Evolutionary conservation across 2,888 invertebrate species (phyloP), one percentile per base, ranked within the genome.

Genomic region (Netelia fuscicornis): DNA sequence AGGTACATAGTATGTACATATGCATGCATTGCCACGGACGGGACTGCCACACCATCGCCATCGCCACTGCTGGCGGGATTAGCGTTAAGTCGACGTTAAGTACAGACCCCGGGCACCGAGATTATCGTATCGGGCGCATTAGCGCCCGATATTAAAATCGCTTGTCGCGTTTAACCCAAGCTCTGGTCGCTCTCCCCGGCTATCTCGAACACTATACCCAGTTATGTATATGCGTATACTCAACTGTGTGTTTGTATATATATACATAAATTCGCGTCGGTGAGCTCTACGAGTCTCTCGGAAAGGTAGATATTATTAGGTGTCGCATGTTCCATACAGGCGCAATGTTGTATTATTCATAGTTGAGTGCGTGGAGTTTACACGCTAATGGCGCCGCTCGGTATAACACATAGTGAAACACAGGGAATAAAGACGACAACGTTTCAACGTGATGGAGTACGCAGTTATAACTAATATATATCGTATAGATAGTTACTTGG

Each of bases 61-160:
- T 72, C 81, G 81, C 81, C 85, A 80, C 77, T 78, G 79, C 79
- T 87, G 85, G 71, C 85, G 81, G 88, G 90, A 91, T 91, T 89
- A 90, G 88, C 89, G 90, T 89, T 90, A 89, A 91, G 90, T 91
- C 90, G 87, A 87, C 90, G 89, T 89, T 91, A 91, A 91, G 90
- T 89, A 90, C 88, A 89, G 86, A 84, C 87, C 87, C 77, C 87
- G 72, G 75, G 84, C 83, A 84, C 77, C 86, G 89, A 88, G 91
- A 91, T 91, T 91, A 91, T 90, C 89, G 88, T 90, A 89, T 90
- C 88, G 87, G 75, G 71, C 78, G 77, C 85, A 84, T 86, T 85
- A 88, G 85, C 86, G 87, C 78, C 80, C 86, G 86, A 87, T 89
- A 87, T 88, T 88, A 86, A 89, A 89, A 89, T 89, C 87, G 84